phyloP scores from a whole-genome alignment of 2,113 vertebrate genomes.

The Menura novaehollandiae region DNA sequence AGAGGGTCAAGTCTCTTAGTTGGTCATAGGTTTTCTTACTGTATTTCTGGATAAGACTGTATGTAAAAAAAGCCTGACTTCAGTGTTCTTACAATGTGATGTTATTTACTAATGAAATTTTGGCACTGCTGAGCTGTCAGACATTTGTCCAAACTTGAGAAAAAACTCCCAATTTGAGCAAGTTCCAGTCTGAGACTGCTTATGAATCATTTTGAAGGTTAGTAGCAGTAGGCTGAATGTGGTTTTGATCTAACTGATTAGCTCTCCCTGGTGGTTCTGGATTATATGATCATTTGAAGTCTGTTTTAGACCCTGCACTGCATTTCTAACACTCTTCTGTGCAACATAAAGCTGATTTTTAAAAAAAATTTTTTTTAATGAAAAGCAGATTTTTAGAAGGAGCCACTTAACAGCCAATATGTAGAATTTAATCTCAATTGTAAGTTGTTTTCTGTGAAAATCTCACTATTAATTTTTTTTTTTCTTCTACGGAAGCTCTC shows the following conservation, averaged over 20 bases:
- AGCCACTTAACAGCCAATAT: background rate
- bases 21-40: background rate
- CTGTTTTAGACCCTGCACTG: background rate
- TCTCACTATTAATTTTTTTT: background rate
- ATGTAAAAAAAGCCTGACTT: background rate
- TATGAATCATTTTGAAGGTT: background rate
- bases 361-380: background rate
- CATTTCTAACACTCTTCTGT: background rate
- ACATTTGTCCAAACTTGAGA: background rate
- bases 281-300: background rate
- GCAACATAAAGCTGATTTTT: background rate
- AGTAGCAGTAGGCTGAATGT: background rate
- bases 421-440: background rate
- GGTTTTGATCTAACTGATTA: background rate
- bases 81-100: background rate
- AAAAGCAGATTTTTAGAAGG: background rate
- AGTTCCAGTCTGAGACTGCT: background rate
- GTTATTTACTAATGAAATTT: background rate
- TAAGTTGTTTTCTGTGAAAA: background rate
- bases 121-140: background rate
- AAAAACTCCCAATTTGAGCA: background rate
- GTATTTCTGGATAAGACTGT: background rate
- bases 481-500: conserved; percentile 70
- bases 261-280: background rate
- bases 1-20: background rate